Conservation (phyloP, 2,888 invertebrate species). For the Fabriciana adippe region DNA sequence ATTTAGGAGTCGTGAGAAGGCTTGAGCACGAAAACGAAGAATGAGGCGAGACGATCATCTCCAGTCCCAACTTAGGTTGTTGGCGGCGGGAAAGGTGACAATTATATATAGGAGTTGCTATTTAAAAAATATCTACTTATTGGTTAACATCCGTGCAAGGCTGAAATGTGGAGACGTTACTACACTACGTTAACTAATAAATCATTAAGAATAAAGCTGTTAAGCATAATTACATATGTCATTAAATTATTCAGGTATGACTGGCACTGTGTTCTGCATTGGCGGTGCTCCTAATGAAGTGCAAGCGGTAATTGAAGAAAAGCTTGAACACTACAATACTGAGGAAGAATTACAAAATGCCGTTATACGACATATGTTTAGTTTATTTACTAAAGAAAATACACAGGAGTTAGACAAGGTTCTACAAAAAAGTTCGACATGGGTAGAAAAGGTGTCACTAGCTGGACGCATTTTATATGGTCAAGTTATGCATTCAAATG, state of each 20-base stretch:
- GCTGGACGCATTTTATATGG: slow-evolving; percentile 52
- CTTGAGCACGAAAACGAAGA: too few species aligned
- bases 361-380: slow-evolving; percentile 55
- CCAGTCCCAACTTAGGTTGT: too few species aligned
- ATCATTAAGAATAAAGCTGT: too few species aligned
- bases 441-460: slow-evolving; percentile 50
- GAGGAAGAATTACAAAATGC: slow-evolving; percentile 53
- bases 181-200: too few species aligned
- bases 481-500: slow-evolving; percentile 53
- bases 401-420: slow-evolving; percentile 36
- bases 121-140: too few species aligned
- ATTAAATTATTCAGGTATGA: slow-evolving; percentile 45
- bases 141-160: too few species aligned
- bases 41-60: too few species aligned
- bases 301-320: slow-evolving; percentile 44
- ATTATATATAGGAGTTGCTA: too few species aligned
- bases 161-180: too few species aligned
- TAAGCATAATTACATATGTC: too few species aligned
- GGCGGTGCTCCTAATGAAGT: slow-evolving; percentile 56
- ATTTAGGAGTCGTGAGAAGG: too few species aligned
- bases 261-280: slow-evolving; percentile 59
- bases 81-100: too few species aligned
- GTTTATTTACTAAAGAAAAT: slow-evolving; percentile 46
- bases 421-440: slow-evolving; percentile 41
- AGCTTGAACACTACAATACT: slow-evolving; percentile 45